A percentile compares a stretch with the other conserved stretches of the same genome.
Conservation (phyloP, 2,113 vertebrate genomes). For the Oryzias javanicus region DNA sequence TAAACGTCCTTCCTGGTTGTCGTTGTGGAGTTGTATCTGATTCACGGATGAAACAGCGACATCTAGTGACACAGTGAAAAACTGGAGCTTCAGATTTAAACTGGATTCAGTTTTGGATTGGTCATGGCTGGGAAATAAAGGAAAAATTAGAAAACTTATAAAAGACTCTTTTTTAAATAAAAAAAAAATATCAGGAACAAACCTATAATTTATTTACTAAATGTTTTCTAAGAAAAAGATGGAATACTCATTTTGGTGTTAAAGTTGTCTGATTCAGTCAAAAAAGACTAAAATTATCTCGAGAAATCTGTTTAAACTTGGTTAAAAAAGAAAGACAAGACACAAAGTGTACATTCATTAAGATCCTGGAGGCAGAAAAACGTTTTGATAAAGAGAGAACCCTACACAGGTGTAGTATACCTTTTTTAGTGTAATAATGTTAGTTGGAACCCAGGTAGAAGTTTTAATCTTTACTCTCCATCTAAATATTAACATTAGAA, state of each 20-base stretch:
- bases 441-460: not conserved
- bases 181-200: no score
- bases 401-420: conserved; percentile 41
- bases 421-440: not conserved
- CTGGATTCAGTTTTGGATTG: no score
- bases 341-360: accelerated
- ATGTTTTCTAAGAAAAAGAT: not conserved
- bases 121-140: no score
- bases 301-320: conserved; percentile 36
- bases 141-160: no score
- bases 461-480: not conserved
- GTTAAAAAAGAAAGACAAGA: accelerated
- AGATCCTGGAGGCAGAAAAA: accelerated
- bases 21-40: no score
- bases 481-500: not conserved
- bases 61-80: no score
- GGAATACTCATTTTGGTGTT: conserved; percentile 16
- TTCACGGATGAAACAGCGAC: no score
- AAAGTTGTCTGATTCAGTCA: not conserved
- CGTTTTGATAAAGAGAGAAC: conserved; percentile 8
- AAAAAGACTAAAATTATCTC: accelerated
- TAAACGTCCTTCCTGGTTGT: no score
- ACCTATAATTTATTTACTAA: no score
- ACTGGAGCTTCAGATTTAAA: no score
- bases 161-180: no score